These are phyloP conservation scores for Numenius phaeopus DNA, from an alignment of 2,797 vertebrate species.

Conservation along the genomic window DNA sequence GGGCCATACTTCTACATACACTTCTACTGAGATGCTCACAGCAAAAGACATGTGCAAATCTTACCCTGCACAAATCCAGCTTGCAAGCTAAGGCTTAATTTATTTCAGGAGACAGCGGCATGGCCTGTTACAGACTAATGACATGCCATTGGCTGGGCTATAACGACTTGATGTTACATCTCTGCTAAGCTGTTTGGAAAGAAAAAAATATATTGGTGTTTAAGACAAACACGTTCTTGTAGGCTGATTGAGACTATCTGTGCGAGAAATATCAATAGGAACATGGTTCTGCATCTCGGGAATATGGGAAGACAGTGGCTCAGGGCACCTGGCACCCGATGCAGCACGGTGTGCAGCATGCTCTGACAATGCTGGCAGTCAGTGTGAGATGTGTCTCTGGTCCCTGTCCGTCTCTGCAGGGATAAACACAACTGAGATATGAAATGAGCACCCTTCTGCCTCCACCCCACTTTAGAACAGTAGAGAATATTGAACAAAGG, in stretches of 20 bases:
- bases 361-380: neutral
- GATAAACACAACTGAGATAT: neutral
- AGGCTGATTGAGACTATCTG: neutral
- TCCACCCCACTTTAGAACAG: neutral
- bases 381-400: neutral
- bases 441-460: neutral
- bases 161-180: fast-evolving
- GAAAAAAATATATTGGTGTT: neutral
- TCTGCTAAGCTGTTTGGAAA: neutral
- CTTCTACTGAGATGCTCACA: neutral
- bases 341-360: neutral
- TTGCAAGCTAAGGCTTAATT: neutral
- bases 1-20: too few relatives aligned
- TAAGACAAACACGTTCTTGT: neutral
- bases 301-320: neutral
- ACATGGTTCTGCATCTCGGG: neutral
- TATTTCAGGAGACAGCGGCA: neutral
- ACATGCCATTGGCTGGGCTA: neutral
- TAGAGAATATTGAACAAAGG: neutral
- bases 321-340: fast-evolving
- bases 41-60: neutral
- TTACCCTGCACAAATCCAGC: neutral
- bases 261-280: neutral
- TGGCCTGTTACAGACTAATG: neutral
- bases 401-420: neutral